Evolutionary conservation across 1,140 invertebrate genomes (phyloP), one percentile per base, ranked within the genome.

Genomic region (Reticulitermes speratus): DNA sequence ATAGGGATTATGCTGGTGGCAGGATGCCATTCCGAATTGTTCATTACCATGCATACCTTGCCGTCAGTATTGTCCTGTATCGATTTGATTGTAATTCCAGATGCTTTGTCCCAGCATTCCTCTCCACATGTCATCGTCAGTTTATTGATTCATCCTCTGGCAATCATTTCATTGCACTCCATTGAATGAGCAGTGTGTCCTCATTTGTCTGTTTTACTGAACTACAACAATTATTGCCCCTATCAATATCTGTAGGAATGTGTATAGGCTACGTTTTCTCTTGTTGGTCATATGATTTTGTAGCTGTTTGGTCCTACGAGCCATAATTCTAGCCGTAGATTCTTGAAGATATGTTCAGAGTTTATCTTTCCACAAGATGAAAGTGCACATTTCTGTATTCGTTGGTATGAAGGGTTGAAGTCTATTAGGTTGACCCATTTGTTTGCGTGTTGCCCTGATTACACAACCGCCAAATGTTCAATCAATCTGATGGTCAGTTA

Each of bases 81-180:
- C 65, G 65, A 75, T 75, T 75, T 75, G 65, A 75, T 75, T 75
- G 65, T 75, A 75, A 75, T 75, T 75, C 65, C 65, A 75, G 65
- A 75, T 75, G 65, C 65, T 75, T 75, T 75, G n/a, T 30, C 65
- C 65, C 65, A 1, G 14, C 25, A 75, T 75, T 75, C 65, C 65
- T 75, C n/a, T 8, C 65, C 65, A 30, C 65, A 75, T 75, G 65
- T 75, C 25, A 75, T 65, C 65, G 65, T 30, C n/a, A 30, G 25
- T 75, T 75, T 75, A 75, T 75, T 75, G 65, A 75, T 75, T 75
- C 65, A 75, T 30, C 65, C 65, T 75, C 65, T 25, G 25, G 25
- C 65, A 75, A n/a, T 75, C n/a, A 75, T 30, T 30, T 75, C n/a
- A 75, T 30, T 75, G n/a, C 65, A 30, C 65, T 75, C 65, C 65